Percentiles rank a stretch among this genome's conserved stretches.
Evolutionary conservation across 2,113 vertebrate species (phyloP).

Genomic region (Platanista minor): DNA sequence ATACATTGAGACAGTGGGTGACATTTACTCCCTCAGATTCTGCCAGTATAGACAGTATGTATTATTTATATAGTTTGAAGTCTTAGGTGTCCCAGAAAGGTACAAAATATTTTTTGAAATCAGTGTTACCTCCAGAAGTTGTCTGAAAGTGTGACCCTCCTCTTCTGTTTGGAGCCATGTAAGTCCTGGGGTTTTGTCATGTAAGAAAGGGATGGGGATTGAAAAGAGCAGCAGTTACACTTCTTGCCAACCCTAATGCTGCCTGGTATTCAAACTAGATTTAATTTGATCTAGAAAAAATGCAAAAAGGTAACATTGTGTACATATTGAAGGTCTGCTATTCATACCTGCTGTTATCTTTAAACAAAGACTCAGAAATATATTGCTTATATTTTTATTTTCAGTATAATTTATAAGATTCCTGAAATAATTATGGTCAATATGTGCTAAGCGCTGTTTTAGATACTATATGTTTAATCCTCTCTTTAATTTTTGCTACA

Average conservation of each 20-base stretch:
- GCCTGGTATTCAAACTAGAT: neutral
- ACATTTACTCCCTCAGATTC: constrained; percentile 37
- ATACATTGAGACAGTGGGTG: constrained; percentile 59
- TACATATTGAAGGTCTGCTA: neutral
- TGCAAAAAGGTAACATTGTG: neutral
- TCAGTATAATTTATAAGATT: neutral
- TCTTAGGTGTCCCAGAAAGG: neutral
- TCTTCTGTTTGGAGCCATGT: neutral
- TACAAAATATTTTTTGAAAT: constrained; percentile 18
- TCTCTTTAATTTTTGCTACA: neutral
- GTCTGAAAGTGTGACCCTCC: neutral
- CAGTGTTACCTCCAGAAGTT: neutral
- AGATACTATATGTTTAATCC: neutral
- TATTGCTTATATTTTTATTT: neutral
- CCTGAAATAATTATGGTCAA: neutral
- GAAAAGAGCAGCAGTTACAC: neutral
- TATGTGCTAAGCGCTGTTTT: neutral
- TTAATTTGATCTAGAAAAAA: constrained; percentile 13
- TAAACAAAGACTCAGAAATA: neutral
- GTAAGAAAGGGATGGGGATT: neutral
- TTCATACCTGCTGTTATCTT: neutral
- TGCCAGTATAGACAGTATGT: neutral
- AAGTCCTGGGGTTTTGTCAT: neutral
- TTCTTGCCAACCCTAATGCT: neutral
- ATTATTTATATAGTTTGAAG: constrained; percentile 9